Base-by-base conservation (phyloP, 2,888 invertebrate genomes). In the Machimus rusticus region DNA sequence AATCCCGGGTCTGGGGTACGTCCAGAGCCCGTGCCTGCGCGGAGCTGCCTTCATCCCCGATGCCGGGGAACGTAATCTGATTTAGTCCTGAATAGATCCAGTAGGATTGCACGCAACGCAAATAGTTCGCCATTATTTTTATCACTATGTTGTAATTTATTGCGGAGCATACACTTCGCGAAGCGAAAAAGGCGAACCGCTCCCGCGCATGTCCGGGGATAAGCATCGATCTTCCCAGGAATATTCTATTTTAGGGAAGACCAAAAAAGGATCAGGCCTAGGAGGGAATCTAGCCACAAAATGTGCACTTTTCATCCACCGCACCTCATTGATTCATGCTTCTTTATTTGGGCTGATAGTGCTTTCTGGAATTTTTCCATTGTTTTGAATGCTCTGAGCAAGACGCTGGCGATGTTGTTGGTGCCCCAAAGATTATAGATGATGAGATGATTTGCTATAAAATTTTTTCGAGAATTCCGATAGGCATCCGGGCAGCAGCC, bases 41-140 rank as follows among this genome's bases (percentile, higher is more conserved):
- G 28, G 28, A 66, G 23, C 66, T 66, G 28, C 23, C 23, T 66
- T 19, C 12, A 66, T 66, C 12, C 9, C 19, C 8, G 23, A 28
- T 16, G 23, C 19, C 23, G 37, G 9, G 19, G 37, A 39, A 37
- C 19, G 43, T 78, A 78, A 78, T 78, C 78, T 78, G 78, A 78
- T 78, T 43, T 43, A 19, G 43, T 14, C 37, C 39, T 43, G 78
- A 78, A 78, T 78, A 78, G 78, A 78, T 78, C 43, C 43, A 23
- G 78, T 8, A 16, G 43, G 78, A 78, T 23, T 78, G 43, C 78
- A 39, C 37, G 34, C 76, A 37, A 76, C 31, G 19, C 39, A 78
- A 78, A 78, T 78, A 78, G 78, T 78, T 78, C 9, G 78, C 43
- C 78, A 78, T 78, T 78, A 78, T 23, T 39, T 78, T 78, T 78